Evolutionary conservation across 2,113 vertebrate genomes (phyloP).

Genomic region (Callipepla californica): DNA sequence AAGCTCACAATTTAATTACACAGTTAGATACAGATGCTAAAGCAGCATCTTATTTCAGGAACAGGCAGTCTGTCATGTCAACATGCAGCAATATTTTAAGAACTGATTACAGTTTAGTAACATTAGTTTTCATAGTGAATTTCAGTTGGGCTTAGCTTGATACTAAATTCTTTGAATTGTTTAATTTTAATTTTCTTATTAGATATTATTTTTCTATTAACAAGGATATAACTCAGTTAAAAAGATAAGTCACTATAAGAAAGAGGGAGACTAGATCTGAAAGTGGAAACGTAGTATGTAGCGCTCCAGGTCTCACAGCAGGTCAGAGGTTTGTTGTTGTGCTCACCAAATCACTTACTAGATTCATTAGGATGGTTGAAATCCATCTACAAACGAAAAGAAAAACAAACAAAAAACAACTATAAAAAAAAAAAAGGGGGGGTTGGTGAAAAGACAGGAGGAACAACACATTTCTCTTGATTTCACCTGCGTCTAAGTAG

Average conservation of each 20-base stretch:
- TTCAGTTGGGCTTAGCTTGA: background rate
- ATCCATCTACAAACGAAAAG: background rate
- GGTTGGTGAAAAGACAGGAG: background rate
- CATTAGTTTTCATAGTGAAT: background rate
- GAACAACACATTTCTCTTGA: background rate
- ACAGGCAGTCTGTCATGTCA: background rate
- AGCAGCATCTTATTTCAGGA: background rate
- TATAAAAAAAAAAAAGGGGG: no score
- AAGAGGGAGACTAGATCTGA: background rate
- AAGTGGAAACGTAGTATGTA: background rate
- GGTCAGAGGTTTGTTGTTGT: background rate
- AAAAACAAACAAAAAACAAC: background rate
- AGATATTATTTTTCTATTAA: conserved; percentile 9
- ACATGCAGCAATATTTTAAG: background rate
- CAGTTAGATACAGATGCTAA: background rate
- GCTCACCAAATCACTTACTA: background rate
- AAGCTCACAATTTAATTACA: background rate
- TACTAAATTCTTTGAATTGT: background rate
- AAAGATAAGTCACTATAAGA: background rate
- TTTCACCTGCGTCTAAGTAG: background rate
- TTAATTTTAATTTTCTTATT: conserved; percentile 9
- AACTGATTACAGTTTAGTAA: background rate
- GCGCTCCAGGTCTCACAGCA: background rate
- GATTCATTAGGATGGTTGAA: background rate
- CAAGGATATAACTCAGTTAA: background rate